A percentile compares a stretch with the other conserved stretches of the same genome.
Evolutionary conservation across 2,797 vertebrate genomes (phyloP).

Genomic region (Pantherophis vulpinus): DNA sequence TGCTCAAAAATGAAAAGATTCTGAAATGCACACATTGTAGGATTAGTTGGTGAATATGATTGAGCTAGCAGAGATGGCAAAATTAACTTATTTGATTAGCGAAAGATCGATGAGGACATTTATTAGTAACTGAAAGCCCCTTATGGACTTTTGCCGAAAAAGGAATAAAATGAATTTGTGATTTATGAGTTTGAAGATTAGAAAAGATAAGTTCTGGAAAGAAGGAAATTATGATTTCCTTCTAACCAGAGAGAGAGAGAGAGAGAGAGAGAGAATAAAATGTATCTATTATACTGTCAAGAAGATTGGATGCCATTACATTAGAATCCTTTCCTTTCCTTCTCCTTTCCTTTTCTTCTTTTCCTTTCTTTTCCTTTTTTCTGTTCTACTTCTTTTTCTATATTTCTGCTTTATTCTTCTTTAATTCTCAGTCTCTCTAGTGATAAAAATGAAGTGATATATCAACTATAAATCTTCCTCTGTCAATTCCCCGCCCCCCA

Average conservation of each 20-base stretch:
- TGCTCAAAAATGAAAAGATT: not conserved
- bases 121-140: not conserved
- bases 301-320: not conserved
- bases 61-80: not conserved
- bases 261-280: not conserved
- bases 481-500: not conserved
- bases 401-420: not conserved
- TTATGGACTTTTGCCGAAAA: not conserved
- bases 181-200: not conserved
- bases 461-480: not conserved
- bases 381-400: not conserved
- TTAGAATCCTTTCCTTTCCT: not conserved
- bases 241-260: not conserved
- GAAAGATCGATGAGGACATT: not conserved
- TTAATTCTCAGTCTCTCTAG: not conserved
- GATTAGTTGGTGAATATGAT: not conserved
- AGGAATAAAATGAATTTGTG: not conserved
- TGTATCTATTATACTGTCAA: not conserved
- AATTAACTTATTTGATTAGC: not conserved
- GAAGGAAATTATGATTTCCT: not conserved
- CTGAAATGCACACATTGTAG: not conserved
- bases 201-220: not conserved
- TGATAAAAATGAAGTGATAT: not conserved
- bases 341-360: too few relatives aligned
- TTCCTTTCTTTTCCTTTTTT: too few relatives aligned